phyloP scores from a whole-genome alignment of 2,113 vertebrate genomes.

The Phoxinus phoxinus region DNA sequence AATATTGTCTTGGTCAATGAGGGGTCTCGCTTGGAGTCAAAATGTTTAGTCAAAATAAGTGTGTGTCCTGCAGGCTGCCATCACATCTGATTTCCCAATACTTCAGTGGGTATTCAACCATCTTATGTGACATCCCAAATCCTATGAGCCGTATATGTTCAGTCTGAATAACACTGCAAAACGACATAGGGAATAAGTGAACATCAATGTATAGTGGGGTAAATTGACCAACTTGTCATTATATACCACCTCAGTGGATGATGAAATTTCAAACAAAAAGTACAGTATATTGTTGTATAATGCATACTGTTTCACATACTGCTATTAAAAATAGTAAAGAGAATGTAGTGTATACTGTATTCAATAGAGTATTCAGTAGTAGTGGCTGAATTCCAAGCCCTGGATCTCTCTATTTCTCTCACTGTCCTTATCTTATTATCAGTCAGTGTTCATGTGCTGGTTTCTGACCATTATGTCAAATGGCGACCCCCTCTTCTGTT shows the following conservation, averaged over 20 bases:
- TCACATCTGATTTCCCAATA: neutral
- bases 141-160: neutral
- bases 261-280: neutral
- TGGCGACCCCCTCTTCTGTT: conserved; percentile 36
- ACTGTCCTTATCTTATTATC: neutral
- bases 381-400: neutral
- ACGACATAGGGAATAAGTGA: neutral
- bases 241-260: neutral
- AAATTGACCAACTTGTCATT: neutral
- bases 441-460: neutral
- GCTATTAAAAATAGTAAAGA: no score
- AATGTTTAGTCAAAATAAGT: neutral
- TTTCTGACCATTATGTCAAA: conserved; percentile 34
- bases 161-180: neutral
- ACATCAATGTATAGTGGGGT: neutral
- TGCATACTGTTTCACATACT: neutral
- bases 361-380: neutral
- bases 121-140: neutral
- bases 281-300: neutral
- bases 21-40: neutral
- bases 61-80: neutral
- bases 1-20: neutral
- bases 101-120: neutral
- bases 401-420: neutral
- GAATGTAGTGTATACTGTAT: neutral